Evolutionary conservation across 2,888 invertebrate species (phyloP), one percentile per base, ranked within the genome.

Genomic region (Lepidonotus clava): DNA sequence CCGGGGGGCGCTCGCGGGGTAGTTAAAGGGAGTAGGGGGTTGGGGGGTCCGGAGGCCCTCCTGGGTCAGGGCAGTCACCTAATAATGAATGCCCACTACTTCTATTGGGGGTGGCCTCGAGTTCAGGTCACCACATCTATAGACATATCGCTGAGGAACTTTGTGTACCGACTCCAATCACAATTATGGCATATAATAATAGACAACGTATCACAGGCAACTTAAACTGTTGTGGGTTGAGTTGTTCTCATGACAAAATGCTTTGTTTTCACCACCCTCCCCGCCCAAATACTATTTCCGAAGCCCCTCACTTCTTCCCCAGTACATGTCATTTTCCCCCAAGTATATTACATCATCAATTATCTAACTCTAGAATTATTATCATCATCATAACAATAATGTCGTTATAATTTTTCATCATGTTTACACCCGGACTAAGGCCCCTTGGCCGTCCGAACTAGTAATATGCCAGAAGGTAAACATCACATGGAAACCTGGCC

Each of bases 161-260:
- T n/a, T n/a, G n/a, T 61, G 28, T 61, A 61, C 36, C 71, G 38
- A 38, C 38, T 38, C 38, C 71, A 71, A 71, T 71, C 71, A 71
- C 71, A 71, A 36, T 71, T 38, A 71, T 38, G 71, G 71, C 71
- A 71, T 71, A 71, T 38, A 71, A 38, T 71, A 71, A 71, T 71
- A 71, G 71, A 36, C 71, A 71, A 71, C 71, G 71, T 71, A 71
- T 71, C 71, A 71, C 71, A 71, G 71, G 24, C 71, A 71, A 71
- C 71, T 71, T 71, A 71, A 71, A 71, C 36, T 71, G 71, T 71
- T 71, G 36, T 71, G 71, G 71, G 71, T 71, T 34, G 71, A 24
- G 71, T 38, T 38, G 38, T 38, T 71, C 32, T 71, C 71, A 14
- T 71, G n/a, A n/a, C n/a, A n/a, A n/a, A n/a, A n/a, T n/a, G n/a